These are phyloP conservation scores for Leucosticte australis DNA, from an alignment of 2,113 vertebrate genomes.

Conservation along the genomic window DNA sequence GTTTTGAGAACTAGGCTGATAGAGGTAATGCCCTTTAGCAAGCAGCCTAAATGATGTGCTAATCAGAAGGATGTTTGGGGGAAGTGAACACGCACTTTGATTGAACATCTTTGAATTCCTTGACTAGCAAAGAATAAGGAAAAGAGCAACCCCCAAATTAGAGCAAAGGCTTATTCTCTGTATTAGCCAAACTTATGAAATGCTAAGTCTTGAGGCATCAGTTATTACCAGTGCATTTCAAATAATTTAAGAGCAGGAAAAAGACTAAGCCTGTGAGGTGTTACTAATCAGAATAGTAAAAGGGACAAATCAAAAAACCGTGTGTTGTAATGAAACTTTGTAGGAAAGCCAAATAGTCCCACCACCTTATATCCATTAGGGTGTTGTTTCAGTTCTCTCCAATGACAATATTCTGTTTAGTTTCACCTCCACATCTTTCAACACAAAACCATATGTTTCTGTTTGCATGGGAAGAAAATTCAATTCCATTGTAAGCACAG, in stretches of 20 bases:
- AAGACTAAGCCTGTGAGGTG: background rate
- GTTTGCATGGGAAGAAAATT: constrained; percentile 36
- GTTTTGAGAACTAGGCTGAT: constrained; percentile 75
- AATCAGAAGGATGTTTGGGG: constrained; percentile 41
- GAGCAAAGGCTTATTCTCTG: background rate
- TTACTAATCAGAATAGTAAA: background rate
- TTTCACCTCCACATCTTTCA: constrained; percentile 25
- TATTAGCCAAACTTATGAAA: background rate
- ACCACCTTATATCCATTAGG: background rate
- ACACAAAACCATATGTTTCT: constrained; percentile 21
- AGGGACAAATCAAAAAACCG: background rate
- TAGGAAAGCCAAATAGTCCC: background rate
- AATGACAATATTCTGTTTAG: background rate
- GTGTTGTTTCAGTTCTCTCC: background rate
- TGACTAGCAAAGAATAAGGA: background rate
- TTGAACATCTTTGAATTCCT: background rate
- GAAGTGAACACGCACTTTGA: background rate
- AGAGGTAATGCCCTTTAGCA: constrained; percentile 65
- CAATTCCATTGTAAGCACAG: constrained; percentile 46
- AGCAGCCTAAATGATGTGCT: constrained; percentile 48
- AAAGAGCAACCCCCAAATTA: constrained; percentile 1
- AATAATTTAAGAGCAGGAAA: background rate
- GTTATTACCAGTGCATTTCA: constrained; percentile 3
- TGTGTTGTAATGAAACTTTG: background rate
- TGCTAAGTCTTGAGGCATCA: background rate